A percentile compares a stretch with the other conserved stretches of the same genome.
Conservation (phyloP, 1,140 invertebrate species). For the Asbolus verrucosus region DNA sequence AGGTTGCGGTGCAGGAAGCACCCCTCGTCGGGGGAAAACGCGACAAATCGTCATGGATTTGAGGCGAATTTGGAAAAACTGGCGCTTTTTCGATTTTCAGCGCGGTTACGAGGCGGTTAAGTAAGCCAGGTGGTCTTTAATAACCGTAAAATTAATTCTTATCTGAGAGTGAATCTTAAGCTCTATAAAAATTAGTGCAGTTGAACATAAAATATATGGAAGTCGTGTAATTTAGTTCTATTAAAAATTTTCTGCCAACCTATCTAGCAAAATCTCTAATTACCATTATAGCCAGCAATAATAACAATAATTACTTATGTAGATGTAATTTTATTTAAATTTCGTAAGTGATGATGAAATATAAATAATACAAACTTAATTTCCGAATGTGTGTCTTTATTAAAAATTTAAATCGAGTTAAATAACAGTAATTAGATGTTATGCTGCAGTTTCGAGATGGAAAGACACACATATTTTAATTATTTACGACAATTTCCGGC, state of each 20-base stretch:
- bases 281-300: neutral
- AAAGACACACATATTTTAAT: too few relatives aligned
- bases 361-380: too few relatives aligned
- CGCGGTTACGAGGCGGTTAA: neutral
- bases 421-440: too few relatives aligned
- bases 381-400: too few relatives aligned
- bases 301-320: conserved; percentile 4
- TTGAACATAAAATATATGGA: conserved; percentile 23
- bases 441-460: too few relatives aligned
- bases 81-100: too few relatives aligned
- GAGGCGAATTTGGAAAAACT: too few relatives aligned
- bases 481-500: too few relatives aligned
- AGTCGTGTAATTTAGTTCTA: conserved; percentile 16
- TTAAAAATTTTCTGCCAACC: conserved; percentile 24
- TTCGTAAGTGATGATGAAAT: neutral
- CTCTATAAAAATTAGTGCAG: conserved; percentile 27
- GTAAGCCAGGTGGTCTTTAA: conserved; percentile 14
- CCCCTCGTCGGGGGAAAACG: neutral
- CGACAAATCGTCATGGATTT: too few relatives aligned
- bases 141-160: conserved; percentile 32
- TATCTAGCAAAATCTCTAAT: conserved; percentile 7
- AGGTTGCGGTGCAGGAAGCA: conserved; percentile 24
- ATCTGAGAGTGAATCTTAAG: conserved; percentile 10
- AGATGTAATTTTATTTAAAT: neutral
- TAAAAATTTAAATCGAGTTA: too few relatives aligned